phyloP scores from a whole-genome alignment of 64 coral and sea anemone species.

The Dendronephthya gigantea region DNA sequence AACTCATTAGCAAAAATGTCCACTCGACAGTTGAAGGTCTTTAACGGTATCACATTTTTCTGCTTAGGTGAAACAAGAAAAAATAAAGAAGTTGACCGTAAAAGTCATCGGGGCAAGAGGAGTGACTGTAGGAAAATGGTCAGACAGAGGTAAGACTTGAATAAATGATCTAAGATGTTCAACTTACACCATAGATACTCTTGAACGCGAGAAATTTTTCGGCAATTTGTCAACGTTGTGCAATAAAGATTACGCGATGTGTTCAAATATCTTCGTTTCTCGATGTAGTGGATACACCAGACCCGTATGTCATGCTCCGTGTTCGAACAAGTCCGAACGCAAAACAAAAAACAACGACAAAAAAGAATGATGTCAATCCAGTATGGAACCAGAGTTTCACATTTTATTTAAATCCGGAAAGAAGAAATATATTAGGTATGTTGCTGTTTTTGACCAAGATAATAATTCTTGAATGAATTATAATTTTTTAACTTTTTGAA shows the following conservation, averaged over 20 bases:
- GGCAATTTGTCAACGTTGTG: no score
- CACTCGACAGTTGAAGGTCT: neutral
- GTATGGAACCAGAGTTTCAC: constrained; percentile 33
- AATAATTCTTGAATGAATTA: neutral
- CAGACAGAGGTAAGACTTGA: neutral
- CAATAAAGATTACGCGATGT: neutral
- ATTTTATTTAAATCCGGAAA: constrained; percentile 14
- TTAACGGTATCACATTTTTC: neutral
- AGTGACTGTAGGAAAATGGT: neutral
- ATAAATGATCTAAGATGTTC: neutral
- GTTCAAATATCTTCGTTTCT: neutral
- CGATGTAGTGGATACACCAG: constrained; percentile 19
- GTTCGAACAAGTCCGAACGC: constrained; percentile 31
- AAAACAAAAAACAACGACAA: neutral
- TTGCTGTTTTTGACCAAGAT: neutral
- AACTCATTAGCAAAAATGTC: no score
- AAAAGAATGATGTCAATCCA: neutral
- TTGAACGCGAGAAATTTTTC: no score
- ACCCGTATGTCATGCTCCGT: constrained; percentile 25
- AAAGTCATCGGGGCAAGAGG: neutral
- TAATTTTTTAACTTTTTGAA: no score
- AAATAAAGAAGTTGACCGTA: neutral
- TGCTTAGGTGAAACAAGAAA: neutral
- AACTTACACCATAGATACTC: no score
- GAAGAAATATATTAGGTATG: constrained; percentile 22